Evolutionary conservation across 1,140 invertebrate genomes (phyloP), one percentile per base, ranked within the genome.

Genomic region (Bombyx mori): DNA sequence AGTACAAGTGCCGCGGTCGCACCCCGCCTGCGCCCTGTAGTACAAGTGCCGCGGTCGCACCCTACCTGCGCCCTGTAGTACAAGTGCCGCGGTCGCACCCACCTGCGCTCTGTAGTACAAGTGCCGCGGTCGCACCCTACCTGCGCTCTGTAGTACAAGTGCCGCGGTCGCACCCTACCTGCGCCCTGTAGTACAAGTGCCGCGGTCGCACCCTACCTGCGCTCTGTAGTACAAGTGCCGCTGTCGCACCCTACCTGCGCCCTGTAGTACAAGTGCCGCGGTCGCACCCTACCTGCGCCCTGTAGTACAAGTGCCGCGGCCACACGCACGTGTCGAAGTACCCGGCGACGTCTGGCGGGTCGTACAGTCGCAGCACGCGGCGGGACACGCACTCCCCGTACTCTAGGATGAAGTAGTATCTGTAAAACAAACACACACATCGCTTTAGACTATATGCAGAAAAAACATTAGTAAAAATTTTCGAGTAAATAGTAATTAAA

Each of bases 281-380:
- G 2, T 5, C 26, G 2, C 26, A 18, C 26, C 2, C 43, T 55
- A 83, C 80, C 78, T 79, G 60, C 0, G 72, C 69, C 2, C 71
- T 57, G 57, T 82, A 81, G 44, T 61, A 83, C 35, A 89, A 57
- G 73, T 93, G 93, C 65, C 93, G 91, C 0, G 94, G 94, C 94
- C 94, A 96, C 1, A 94, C 93, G 63, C 91, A 91, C 44, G 85
- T 82, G 12, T 96, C 93, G 77, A 96, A 95, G 88, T 96, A 96
- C 1, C 93, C 93, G 4, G 91, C 91, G 6, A 93, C 89, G 86
- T 96, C 94, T 6, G 94, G 93, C 12, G 94, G 94, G 59, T 93
- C 90, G 70, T 96, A 96, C 9, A 82, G 70, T 6, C 94, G 87
- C n/a, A 73, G 72, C 22, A 75, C 71, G 55, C 94, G 89, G 52